Base-by-base conservation (phyloP, 2,113 vertebrate genomes). In the Aegithalos caudatus region DNA sequence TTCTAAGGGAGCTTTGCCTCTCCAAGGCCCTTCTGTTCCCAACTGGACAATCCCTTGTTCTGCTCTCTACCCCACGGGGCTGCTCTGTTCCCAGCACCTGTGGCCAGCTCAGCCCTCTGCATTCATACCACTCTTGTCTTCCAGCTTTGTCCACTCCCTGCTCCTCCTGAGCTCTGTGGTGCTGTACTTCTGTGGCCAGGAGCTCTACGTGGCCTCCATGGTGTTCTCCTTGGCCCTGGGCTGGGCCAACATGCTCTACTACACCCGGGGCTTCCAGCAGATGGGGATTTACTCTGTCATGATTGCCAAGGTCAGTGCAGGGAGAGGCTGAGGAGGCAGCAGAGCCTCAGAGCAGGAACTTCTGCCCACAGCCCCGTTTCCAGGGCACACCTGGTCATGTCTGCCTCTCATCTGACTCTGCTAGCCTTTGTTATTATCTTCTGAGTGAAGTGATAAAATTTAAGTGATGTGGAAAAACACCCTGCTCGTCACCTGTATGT, bases 201-300 rank as follows among this genome's bases (percentile, higher is more conserved):
- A 98, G 48, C 97, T 98, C 77, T 99, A 99, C 1, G 98, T 99
- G 81, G 98, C 98, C 71, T 98, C 98, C 87, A 97, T 99, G 98
- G 99, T 99, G 66, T 92, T 99, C 80, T 98, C 98, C 94, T 95
- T 99, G 33, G 99, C 99, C 5, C 86, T 99, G 92, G 99, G 99
- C 96, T 99, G 99, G 99, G 93, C 99, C 87, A 99, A 99, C 97
- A 94, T 99, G 84, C 98, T 99, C 19, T 99, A 99, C 97, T 99
- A 98, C 90, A 99, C 98, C 51, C 98, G 99, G 8, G 99, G 99
- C 44, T 98, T 98, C 96, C 96, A 97, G 95, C 98, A 99, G 97
- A 99, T 99, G 99, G 99, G 99, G 25, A 98, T 99, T 97, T 99
- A 99, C 86, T 99, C 98, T 3, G 98, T 99, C 96, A 99, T 99